Base-by-base conservation (phyloP, 2,797 vertebrate genomes). In the Cyclopterus lumpus region DNA sequence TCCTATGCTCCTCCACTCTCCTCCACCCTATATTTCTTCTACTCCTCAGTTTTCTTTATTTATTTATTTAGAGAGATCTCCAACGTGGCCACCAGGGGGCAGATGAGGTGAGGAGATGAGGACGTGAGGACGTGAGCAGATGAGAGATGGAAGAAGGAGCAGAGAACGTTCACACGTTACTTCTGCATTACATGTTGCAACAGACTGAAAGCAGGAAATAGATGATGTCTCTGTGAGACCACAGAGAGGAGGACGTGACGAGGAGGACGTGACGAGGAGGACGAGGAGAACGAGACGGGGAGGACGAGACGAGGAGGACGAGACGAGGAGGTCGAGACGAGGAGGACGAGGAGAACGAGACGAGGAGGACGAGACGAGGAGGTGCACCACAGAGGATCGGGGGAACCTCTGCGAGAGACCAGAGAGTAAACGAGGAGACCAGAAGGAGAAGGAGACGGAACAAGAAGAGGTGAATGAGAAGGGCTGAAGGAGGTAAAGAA, bases 171-270 rank as follows among this genome's bases (percentile, higher is more conserved):
- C 49, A 53, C 49, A 26, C 22, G 11, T 26, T 26, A 55, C 26
- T 55, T 55, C 53, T 55, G 53, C 26, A 8, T 55, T 55, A 55
- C 26, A 30, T 30, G 53, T 30, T 57, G 28, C 26, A 57, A 32
- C 16, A 32, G 26, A 28, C 53, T 16, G 26, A 30, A 28, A 26
- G 3, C 53, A 55, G 53, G 53, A 55, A 55, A 55, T 53, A 28
- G 24, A 28, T 4, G 26, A 30, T 12, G 49, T 26, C 22, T 53
- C 24, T 53, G 49, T 48, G 60, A 86, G 66, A 82, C 73, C 79
- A 85, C 70, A 81, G 59, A 80, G 59, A 62, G 38, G 61, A 32
- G 32, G 30, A 66, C 30, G 53, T 8, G 1, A 22, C 40, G 30
- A 76, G 62, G 71, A 73, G 78, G 59, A 8, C 20, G 30, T 12